Base-by-base conservation (phyloP, 1,140 invertebrate genomes). In the Tenebrio molitor region DNA sequence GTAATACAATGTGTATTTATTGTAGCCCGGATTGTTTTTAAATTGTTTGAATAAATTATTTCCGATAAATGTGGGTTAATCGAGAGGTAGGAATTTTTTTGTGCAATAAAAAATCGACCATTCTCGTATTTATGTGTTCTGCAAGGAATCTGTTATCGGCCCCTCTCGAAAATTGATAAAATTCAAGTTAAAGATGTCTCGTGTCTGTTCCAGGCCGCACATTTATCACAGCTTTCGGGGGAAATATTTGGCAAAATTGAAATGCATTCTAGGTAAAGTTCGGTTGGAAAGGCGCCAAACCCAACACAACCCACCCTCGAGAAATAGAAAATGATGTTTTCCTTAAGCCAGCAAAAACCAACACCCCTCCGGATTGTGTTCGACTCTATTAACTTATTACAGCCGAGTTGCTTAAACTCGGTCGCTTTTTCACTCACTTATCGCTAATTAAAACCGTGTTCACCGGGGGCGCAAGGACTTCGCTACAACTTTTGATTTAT, bases 241-340 rank as follows among this genome's bases (percentile, higher is more conserved):
- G 44, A 21, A 50, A 50, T 50, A 50, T 50, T 42, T 50, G 44
- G 17, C 19, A 21, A 50, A 17, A 50, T 50, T 50, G 44, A 50
- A 50, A 50, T 50, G 44, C 44, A 50, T 50, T 50, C 44, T 50
- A 50, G 44, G 44, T 50, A 21, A 44, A 50, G 17, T 17, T 50
- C 6, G 16, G 17, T 17, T 50, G 44, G 44, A 5, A 50, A 23
- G 6, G 4, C 21, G 44, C 44, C 44, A 50, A 17, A 50, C 17
- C 16, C 44, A 50, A 4, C 12, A 44, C 15, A 17, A 50, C 3
- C 25, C 17, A 50, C 44, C 44, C 19, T 50, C 21, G 44, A 50
- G 44, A 21, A 50, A 50, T 50, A 21, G 44, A 5, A 50, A 50
- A 50, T 50, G 19, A 50, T 23, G 44, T 50, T 50, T 50, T 23